Evolutionary conservation across 2,113 vertebrate genomes (phyloP).

Genomic region (Stomatorhinus ivindoensis): DNA sequence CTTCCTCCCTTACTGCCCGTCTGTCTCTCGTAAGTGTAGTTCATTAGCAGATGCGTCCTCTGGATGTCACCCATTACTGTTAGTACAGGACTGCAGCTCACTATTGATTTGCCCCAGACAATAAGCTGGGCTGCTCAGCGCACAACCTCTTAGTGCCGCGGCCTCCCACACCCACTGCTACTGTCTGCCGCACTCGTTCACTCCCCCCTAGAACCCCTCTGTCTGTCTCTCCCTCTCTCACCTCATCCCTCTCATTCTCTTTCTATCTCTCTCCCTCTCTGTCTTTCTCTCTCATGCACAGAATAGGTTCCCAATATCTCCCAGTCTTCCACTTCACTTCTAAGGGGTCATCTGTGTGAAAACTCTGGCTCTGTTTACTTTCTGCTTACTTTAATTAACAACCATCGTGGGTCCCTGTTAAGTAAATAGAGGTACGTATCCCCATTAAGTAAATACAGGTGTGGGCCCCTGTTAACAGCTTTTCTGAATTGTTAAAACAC

Average conservation of each 20-base stretch:
- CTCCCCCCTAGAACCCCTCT: neutral
- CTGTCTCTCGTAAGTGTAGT: neutral
- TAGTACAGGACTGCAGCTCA: neutral
- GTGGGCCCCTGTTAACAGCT: neutral
- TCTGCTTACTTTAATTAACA: neutral
- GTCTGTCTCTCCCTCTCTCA: neutral
- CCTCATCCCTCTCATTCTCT: neutral
- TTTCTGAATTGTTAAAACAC: too few species aligned
- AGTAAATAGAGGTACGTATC: neutral
- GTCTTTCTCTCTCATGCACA: neutral
- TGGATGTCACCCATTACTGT: neutral
- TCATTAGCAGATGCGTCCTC: neutral
- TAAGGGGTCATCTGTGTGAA: neutral
- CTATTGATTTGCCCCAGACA: neutral
- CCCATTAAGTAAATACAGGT: neutral
- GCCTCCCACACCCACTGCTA: neutral
- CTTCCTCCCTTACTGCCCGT: neutral
- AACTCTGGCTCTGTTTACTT: neutral
- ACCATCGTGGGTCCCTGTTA: neutral
- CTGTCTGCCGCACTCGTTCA: neutral
- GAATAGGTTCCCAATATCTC: neutral
- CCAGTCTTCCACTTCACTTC: neutral
- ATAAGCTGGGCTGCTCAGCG: neutral
- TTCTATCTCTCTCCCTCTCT: neutral
- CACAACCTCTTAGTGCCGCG: neutral